phyloP scores from a whole-genome alignment of 2,113 vertebrate genomes.

The Colinus virginianus region DNA sequence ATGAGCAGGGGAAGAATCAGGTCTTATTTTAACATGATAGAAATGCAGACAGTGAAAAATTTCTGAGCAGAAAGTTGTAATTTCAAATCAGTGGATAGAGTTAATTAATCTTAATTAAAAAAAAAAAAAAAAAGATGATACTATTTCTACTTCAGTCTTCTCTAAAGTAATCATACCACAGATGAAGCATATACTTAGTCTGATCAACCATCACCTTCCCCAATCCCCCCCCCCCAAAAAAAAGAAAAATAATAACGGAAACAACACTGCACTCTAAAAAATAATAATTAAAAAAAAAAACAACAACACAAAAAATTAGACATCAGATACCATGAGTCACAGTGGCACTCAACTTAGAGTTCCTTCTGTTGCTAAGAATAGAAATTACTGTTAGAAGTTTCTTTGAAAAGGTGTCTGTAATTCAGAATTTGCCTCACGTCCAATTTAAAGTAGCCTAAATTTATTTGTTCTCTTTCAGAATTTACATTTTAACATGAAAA shows the following conservation, averaged over 20 bases:
- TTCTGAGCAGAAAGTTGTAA: background rate
- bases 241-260: background rate
- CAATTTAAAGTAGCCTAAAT: conserved; percentile 8
- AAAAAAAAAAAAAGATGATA: background rate
- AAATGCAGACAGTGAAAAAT: background rate
- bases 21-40: background rate
- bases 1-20: background rate
- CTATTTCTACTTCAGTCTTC: background rate
- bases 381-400: conserved; percentile 1
- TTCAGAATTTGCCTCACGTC: conserved; percentile 4
- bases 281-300: no score
- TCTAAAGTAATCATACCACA: background rate
- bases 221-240: background rate
- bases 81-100: background rate
- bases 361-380: conserved; percentile 43
- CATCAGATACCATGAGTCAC: conserved; percentile 2
- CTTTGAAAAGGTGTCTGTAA: conserved; percentile 3
- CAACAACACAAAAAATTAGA: background rate
- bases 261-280: background rate
- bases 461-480: background rate
- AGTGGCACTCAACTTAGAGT: background rate
- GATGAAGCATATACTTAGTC: background rate
- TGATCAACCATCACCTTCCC: background rate
- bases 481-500: background rate
- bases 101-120: background rate